A percentile compares a stretch with the other conserved stretches of the same genome.
Conservation (phyloP, 2,888 invertebrate species). For the Sarcophaga caerulescens region DNA sequence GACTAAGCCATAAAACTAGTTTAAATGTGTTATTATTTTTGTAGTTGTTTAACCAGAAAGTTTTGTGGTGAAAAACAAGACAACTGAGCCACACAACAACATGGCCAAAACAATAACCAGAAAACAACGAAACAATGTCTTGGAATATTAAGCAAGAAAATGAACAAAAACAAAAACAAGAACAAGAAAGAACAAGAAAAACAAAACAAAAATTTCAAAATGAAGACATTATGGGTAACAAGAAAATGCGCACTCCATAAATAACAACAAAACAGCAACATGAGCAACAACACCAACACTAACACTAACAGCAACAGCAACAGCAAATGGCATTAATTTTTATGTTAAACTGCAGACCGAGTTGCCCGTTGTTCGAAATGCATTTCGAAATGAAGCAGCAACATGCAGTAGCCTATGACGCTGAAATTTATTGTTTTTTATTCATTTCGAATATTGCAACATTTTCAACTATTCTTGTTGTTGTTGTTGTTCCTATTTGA, state of each 20-base stretch:
- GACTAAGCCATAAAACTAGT: neutral
- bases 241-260: slow-evolving; percentile 63
- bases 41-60: slow-evolving; percentile 17
- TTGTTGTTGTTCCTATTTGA: neutral
- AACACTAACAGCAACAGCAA: slow-evolving; percentile 10
- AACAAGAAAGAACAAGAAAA: no score
- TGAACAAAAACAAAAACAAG: neutral
- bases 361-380: neutral
- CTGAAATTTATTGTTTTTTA: neutral
- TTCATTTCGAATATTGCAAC: slow-evolving; percentile 11
- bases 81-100: neutral
- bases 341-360: slow-evolving; percentile 21
- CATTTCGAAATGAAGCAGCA: slow-evolving; percentile 15
- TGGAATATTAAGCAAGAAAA: slow-evolving; percentile 6
- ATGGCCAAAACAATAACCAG: neutral
- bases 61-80: slow-evolving; percentile 20
- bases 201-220: slow-evolving; percentile 1
- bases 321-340: slow-evolving; percentile 15
- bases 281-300: neutral
- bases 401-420: neutral
- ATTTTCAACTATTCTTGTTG: neutral
- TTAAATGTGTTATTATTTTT: slow-evolving; percentile 22
- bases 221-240: slow-evolving; percentile 58
- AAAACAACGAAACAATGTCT: slow-evolving; percentile 19
- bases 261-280: slow-evolving; percentile 55